Evolutionary conservation across 2,113 vertebrate species (phyloP).

Genomic region (Oncorhynchus masou): DNA sequence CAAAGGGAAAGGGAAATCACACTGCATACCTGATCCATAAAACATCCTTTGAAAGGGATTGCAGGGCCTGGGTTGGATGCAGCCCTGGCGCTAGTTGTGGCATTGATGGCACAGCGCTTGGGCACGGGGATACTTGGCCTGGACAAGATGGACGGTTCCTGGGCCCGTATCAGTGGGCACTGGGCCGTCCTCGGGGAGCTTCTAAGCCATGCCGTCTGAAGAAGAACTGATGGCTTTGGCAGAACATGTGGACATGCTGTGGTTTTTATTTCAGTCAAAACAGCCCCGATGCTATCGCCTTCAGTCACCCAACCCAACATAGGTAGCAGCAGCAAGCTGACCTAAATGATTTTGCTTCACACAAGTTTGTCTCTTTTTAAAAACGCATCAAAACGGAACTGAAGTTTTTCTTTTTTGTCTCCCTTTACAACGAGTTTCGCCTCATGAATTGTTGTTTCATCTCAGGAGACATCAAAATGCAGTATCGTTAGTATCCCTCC

Average conservation of each 20-base stretch:
- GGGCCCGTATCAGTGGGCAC: conserved; percentile 76
- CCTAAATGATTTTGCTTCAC: conserved; percentile 50
- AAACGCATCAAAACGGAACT: conserved; percentile 51
- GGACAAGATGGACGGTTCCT: conserved; percentile 65
- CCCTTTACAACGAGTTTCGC: conserved; percentile 12
- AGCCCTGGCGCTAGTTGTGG: conserved; percentile 73
- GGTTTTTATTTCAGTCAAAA: conserved; percentile 71
- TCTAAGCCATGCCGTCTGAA: conserved; percentile 78
- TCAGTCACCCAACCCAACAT: conserved; percentile 58
- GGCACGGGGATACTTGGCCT: conserved; percentile 74
- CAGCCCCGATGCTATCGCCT: conserved; percentile 71
- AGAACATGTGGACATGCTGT: conserved; percentile 70
- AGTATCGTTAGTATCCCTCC: background rate
- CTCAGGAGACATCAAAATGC: conserved; percentile 43
- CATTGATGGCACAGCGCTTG: conserved; percentile 76
- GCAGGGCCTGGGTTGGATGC: conserved; percentile 68
- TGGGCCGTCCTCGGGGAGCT: conserved; percentile 74
- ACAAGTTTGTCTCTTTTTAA: conserved; percentile 31
- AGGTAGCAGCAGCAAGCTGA: conserved; percentile 43
- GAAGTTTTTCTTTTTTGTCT: conserved; percentile 43
- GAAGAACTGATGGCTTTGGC: conserved; percentile 77
- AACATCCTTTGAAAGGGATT: conserved; percentile 77
- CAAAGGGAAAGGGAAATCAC: conserved; percentile 78
- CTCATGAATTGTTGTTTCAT: conserved; percentile 9
- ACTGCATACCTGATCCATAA: conserved; percentile 78